Conservation (phyloP, 1,140 invertebrate species). For the Pseudoatta argentina region DNA sequence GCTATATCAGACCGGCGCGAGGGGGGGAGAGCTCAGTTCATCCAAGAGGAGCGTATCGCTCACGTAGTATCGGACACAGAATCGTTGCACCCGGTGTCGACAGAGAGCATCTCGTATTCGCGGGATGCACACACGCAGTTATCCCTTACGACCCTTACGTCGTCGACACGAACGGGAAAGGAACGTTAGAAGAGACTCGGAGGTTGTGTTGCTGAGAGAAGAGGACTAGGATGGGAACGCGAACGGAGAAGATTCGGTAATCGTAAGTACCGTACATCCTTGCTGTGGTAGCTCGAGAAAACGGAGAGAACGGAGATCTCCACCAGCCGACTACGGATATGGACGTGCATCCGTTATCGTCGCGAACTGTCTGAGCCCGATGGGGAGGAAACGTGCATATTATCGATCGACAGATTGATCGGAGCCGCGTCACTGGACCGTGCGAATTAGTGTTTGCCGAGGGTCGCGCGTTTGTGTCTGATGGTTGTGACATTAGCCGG, state of each 20-base stretch:
- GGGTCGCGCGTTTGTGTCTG: slow-evolving; percentile 13
- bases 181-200: slow-evolving; percentile 16
- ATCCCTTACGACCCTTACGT: background rate
- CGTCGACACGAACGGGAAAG: slow-evolving; percentile 15
- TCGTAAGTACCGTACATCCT: slow-evolving; percentile 60
- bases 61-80: slow-evolving; percentile 75
- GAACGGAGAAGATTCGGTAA: background rate
- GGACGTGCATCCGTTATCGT: slow-evolving; percentile 30
- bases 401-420: slow-evolving; percentile 49
- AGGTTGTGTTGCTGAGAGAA: slow-evolving; percentile 13
- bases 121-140: slow-evolving; percentile 34
- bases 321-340: background rate
- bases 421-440: slow-evolving; percentile 40
- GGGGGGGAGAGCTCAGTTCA: slow-evolving; percentile 86
- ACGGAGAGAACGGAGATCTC: slow-evolving; percentile 19
- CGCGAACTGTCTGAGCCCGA: background rate
- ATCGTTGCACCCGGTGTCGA: slow-evolving; percentile 69
- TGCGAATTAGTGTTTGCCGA: slow-evolving; percentile 21
- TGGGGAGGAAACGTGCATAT: slow-evolving; percentile 1
- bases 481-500: slow-evolving; percentile 32
- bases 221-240: background rate
- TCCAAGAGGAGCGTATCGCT: slow-evolving; percentile 84
- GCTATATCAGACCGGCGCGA: slow-evolving; percentile 83
- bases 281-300: slow-evolving; percentile 18
- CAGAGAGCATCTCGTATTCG: slow-evolving; percentile 70